Evolutionary conservation across 2,888 invertebrate genomes (phyloP).

Genomic region (Dusona sp.): DNA sequence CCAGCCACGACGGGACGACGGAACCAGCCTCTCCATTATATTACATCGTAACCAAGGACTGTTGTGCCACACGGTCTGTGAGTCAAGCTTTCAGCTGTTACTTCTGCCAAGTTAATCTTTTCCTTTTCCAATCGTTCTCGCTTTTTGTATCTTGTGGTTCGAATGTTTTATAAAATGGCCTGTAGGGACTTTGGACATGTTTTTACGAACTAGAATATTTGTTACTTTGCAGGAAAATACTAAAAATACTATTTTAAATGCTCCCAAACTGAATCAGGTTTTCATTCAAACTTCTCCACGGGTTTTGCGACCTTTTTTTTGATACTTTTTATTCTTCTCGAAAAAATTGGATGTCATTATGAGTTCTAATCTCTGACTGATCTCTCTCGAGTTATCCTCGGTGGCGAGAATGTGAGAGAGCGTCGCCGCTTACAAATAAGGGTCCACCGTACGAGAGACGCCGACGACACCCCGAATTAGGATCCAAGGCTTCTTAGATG

Average conservation of each 20-base stretch:
- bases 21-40: not conserved
- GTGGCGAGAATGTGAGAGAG: constrained; percentile 71
- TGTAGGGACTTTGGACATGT: too few species aligned
- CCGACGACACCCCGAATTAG: constrained; percentile 79
- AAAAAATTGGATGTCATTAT: constrained; percentile 18
- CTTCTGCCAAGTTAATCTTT: not conserved
- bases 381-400: constrained; percentile 61
- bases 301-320: not conserved
- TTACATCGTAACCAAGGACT: not conserved
- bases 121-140: not conserved
- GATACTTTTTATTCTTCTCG: not conserved
- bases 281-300: not conserved
- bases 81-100: not conserved
- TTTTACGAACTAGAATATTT: not conserved
- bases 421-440: constrained; percentile 81
- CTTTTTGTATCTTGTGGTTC: not conserved
- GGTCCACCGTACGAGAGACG: constrained; percentile 64
- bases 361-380: constrained; percentile 44
- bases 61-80: not conserved
- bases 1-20: not conserved
- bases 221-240: not conserved
- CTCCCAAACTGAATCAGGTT: constrained; percentile 9
- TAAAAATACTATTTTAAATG: not conserved
- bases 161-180: not conserved
- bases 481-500: constrained; percentile 78